A percentile compares a stretch with the other conserved stretches of the same genome.
phyloP scores from a whole-genome alignment of 1,140 invertebrate genomes.

The Choristoneura fumiferana region DNA sequence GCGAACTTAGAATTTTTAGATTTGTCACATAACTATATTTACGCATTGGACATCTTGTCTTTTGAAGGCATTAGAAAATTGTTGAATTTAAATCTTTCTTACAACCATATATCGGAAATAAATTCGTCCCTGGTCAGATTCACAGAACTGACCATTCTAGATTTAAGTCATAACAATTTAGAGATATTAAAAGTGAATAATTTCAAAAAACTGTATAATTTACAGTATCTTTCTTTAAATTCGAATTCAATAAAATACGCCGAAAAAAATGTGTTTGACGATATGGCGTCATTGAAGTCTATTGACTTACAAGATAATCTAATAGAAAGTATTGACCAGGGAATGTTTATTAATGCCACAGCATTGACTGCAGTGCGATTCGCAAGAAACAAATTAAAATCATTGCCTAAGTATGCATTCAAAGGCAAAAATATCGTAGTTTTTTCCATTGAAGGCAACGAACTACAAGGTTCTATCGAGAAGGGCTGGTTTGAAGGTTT shows the following conservation, averaged over 20 bases:
- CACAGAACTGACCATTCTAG: background rate
- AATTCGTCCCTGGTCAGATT: background rate
- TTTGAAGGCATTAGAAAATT: slow-evolving; percentile 13
- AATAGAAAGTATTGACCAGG: background rate
- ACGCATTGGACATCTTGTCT: background rate
- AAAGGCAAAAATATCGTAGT: background rate
- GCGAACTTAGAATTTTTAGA: background rate
- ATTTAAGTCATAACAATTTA: background rate
- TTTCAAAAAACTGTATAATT: background rate
- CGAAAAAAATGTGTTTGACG: background rate
- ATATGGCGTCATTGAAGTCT: background rate
- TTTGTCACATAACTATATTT: background rate
- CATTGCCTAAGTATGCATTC: background rate
- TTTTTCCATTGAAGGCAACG: background rate
- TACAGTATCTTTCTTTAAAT: background rate
- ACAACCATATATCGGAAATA: background rate
- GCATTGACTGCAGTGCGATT: background rate
- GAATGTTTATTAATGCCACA: background rate
- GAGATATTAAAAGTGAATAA: background rate
- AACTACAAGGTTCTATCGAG: background rate
- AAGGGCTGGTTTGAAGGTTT: background rate
- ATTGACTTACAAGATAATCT: background rate
- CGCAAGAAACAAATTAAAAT: background rate
- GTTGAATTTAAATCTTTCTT: background rate
- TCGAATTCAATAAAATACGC: background rate